Evolutionary conservation across 1,140 invertebrate species (phyloP).

Genomic region (Brachionus angularis): DNA sequence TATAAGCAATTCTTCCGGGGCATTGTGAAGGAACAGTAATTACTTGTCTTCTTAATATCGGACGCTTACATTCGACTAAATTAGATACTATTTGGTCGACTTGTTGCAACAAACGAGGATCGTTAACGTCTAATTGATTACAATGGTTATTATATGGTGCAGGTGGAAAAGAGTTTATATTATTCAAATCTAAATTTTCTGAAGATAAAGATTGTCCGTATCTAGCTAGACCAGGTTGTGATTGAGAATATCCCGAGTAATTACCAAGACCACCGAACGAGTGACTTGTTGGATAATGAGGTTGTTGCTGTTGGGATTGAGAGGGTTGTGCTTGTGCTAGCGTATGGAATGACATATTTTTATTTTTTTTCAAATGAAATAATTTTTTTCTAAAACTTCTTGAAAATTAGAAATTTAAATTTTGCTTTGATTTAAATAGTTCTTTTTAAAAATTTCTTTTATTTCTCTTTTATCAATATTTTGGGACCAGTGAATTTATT

Average conservation of each 20-base stretch:
- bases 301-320: too few relatives aligned
- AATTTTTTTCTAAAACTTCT: too few relatives aligned
- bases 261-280: conserved; percentile 20
- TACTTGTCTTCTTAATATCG: conserved; percentile 31
- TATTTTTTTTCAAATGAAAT: too few relatives aligned
- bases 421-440: too few relatives aligned
- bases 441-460: too few relatives aligned
- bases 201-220: conserved; percentile 31
- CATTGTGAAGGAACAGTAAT: conserved; percentile 38
- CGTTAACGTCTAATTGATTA: conserved; percentile 35
- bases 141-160: not conserved
- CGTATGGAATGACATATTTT: too few relatives aligned
- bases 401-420: too few relatives aligned
- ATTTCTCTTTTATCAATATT: too few relatives aligned
- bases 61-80: conserved; percentile 26
- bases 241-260: not conserved
- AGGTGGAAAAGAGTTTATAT: not conserved
- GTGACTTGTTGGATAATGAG: conserved; percentile 30
- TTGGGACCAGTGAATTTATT: too few relatives aligned
- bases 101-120: conserved; percentile 26
- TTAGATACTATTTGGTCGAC: conserved; percentile 31
- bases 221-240: conserved; percentile 18
- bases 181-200: conserved; percentile 4
- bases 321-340: too few relatives aligned
- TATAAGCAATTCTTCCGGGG: conserved; percentile 24